Evolutionary conservation across 2,888 invertebrate species (phyloP).

Genomic region (Anorthoa munda): DNA sequence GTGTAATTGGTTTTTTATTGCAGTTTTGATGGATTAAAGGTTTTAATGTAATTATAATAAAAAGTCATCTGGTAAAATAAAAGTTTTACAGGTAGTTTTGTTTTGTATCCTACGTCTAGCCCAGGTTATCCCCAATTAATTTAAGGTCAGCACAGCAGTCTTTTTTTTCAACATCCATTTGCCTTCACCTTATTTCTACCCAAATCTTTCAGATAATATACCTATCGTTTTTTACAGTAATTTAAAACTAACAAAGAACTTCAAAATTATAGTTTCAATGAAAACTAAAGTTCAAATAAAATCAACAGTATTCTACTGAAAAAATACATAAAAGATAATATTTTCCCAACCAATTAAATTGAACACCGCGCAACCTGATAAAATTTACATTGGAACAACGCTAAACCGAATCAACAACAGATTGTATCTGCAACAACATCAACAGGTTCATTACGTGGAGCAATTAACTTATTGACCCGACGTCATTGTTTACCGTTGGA

Average conservation of each 20-base stretch:
- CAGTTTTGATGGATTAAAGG: constrained; percentile 6
- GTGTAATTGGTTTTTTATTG: constrained; percentile 23
- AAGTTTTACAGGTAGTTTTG: no score
- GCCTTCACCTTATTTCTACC: no score
- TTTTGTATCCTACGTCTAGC: no score
- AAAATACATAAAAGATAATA: background rate
- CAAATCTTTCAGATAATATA: no score
- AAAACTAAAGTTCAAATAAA: background rate
- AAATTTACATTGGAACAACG: constrained; percentile 2
- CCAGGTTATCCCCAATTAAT: no score
- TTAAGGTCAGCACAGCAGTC: no score
- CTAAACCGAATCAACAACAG: constrained; percentile 19
- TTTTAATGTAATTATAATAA: background rate
- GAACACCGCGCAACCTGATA: background rate
- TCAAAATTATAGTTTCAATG: background rate
- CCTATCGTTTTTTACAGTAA: no score
- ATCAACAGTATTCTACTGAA: no score
- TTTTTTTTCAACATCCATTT: no score
- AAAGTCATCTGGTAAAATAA: background rate
- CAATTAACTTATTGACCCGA: constrained; percentile 35
- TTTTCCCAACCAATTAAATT: background rate
- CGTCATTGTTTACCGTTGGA: constrained; percentile 4
- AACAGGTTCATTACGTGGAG: constrained; percentile 39
- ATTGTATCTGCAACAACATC: constrained; percentile 36
- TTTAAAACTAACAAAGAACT: background rate